These are phyloP conservation scores for Ylistrum balloti DNA, from an alignment of 1,140 invertebrate species.

Conservation along the genomic window DNA sequence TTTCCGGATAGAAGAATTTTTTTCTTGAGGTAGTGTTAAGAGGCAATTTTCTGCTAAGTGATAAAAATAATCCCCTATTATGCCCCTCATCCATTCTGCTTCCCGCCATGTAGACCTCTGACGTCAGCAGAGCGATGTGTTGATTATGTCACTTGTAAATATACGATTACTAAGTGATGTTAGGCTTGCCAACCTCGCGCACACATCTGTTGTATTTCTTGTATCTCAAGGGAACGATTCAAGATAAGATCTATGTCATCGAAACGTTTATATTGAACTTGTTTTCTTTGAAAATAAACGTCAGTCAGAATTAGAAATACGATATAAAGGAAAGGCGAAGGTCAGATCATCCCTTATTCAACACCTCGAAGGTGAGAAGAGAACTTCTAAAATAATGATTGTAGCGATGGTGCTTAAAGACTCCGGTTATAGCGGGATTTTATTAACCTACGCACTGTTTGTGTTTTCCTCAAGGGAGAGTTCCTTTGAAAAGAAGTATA, in stretches of 20 bases:
- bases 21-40: no score
- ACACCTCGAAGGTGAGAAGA: background rate
- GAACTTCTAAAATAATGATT: background rate
- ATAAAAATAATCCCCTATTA: no score
- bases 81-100: background rate
- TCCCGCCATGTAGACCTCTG: background rate
- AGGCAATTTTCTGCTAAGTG: no score
- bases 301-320: background rate
- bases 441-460: background rate
- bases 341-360: background rate
- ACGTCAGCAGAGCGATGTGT: background rate
- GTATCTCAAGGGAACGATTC: background rate
- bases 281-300: slow-evolving; percentile 35
- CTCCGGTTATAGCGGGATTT: background rate
- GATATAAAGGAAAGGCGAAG: background rate
- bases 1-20: no score
- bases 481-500: background rate
- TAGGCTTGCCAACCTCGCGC: background rate
- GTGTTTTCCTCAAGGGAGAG: background rate
- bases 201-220: background rate
- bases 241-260: slow-evolving; percentile 16
- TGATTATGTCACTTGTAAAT: background rate
- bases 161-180: background rate
- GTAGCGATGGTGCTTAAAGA: background rate
- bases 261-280: slow-evolving; percentile 1